Evolutionary conservation across 92 coral and sea anemone genomes (phyloP).

Genomic region (Porites divaricata): DNA sequence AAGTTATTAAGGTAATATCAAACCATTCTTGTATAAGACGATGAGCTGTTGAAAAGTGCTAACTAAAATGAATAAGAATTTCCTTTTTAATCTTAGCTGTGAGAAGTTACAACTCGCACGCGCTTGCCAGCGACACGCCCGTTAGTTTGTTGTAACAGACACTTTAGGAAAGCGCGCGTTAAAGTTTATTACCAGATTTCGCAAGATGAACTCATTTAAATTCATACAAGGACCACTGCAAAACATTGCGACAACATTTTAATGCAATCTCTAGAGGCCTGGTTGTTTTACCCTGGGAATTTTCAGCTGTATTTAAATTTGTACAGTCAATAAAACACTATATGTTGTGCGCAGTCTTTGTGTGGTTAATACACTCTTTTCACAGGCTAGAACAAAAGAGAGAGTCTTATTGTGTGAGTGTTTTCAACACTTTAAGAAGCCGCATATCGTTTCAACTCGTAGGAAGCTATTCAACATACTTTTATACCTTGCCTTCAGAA

Average conservation of each 20-base stretch:
- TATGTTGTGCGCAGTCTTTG: slow-evolving; percentile 53
- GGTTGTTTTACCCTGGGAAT: slow-evolving; percentile 45
- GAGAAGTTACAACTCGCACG: slow-evolving; percentile 38
- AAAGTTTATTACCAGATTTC: background rate
- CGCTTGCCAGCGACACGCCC: slow-evolving; percentile 32
- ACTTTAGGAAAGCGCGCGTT: slow-evolving; percentile 3
- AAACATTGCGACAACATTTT: slow-evolving; percentile 15
- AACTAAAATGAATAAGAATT: slow-evolving; percentile 42
- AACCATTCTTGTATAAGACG: slow-evolving; percentile 62
- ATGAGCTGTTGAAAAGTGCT: slow-evolving; percentile 66
- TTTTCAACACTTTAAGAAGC: slow-evolving; percentile 25
- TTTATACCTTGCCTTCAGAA: background rate
- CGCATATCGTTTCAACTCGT: slow-evolving; percentile 10
- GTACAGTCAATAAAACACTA: slow-evolving; percentile 56
- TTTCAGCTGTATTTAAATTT: slow-evolving; percentile 63
- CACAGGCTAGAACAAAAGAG: slow-evolving; percentile 35
- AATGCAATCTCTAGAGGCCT: slow-evolving; percentile 41
- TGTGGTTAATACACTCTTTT: slow-evolving; percentile 52
- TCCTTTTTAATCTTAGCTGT: slow-evolving; percentile 49
- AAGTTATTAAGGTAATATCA: slow-evolving; percentile 83
- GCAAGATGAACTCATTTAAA: background rate
- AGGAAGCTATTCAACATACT: background rate
- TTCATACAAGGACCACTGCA: background rate
- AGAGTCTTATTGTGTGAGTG: slow-evolving; percentile 14
- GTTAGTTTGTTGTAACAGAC: slow-evolving; percentile 7